Conservation (phyloP, 1,140 invertebrate species). For the Caenorhabditis latens region DNA sequence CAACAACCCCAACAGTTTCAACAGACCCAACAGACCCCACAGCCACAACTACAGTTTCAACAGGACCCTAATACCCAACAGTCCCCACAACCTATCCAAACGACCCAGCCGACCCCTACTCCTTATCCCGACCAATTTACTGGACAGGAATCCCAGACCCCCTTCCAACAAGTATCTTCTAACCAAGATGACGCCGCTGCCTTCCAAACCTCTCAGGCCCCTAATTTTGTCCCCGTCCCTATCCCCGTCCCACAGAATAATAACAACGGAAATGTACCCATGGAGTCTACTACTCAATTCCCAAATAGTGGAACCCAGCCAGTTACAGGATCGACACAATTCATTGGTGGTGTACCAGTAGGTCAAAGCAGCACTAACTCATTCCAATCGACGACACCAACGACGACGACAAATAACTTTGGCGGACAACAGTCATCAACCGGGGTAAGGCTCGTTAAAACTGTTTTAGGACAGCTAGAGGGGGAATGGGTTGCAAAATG, state of each 20-base stretch:
- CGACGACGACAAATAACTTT: not conserved
- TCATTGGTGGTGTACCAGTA: not conserved
- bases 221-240: slow-evolving; percentile 10
- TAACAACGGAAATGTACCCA: slow-evolving; percentile 3
- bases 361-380: not conserved
- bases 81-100: not conserved
- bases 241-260: slow-evolving; percentile 16
- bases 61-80: not conserved
- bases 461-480: not conserved
- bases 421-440: slow-evolving; percentile 21
- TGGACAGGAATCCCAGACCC: slow-evolving; percentile 28
- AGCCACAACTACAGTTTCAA: not conserved
- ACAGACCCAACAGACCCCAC: not conserved
- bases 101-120: not conserved
- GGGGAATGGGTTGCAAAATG: not conserved
- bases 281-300: not conserved
- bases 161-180: slow-evolving; percentile 24
- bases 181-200: slow-evolving; percentile 6
- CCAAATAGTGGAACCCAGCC: slow-evolving; percentile 1
- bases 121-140: not conserved
- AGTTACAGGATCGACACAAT: slow-evolving; percentile 24
- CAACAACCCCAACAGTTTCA: not conserved
- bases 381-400: slow-evolving; percentile 52
- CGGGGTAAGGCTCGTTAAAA: slow-evolving; percentile 44
- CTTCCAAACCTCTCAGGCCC: not conserved